These are phyloP conservation scores for Digitonthophagus gazella DNA, from an alignment of 2,888 invertebrate genomes.

Conservation along the genomic window DNA sequence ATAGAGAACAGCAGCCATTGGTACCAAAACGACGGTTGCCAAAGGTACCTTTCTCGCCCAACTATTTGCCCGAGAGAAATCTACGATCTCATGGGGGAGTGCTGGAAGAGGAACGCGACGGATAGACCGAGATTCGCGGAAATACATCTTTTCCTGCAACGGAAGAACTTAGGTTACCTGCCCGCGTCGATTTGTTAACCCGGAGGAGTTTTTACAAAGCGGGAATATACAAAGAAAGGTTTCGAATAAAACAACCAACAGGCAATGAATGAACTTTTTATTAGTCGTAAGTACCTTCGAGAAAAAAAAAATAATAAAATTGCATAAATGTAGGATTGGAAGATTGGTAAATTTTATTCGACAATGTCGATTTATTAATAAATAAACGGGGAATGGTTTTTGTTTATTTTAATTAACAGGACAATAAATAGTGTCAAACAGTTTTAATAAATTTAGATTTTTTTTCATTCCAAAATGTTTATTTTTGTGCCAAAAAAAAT, in stretches of 20 bases:
- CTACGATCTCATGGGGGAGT: slow-evolving; percentile 88
- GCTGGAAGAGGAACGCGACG: slow-evolving; percentile 80
- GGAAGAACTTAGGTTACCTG: slow-evolving; percentile 67
- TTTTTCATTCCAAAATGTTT: background rate
- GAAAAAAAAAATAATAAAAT: background rate
- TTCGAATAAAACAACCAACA: background rate
- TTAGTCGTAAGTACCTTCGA: background rate
- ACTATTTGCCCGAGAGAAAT: slow-evolving; percentile 81
- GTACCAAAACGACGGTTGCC: slow-evolving; percentile 55
- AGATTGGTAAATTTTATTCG: background rate
- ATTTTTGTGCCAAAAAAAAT: too few species aligned
- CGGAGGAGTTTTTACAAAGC: background rate
- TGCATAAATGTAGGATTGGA: background rate
- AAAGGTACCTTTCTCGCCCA: slow-evolving; percentile 63
- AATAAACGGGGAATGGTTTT: too few species aligned
- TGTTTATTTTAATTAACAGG: background rate
- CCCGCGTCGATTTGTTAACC: slow-evolving; percentile 48
- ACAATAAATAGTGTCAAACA: background rate
- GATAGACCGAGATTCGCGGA: slow-evolving; percentile 85
- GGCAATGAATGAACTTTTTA: background rate
- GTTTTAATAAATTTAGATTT: too few species aligned
- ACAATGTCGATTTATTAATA: background rate
- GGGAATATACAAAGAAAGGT: background rate
- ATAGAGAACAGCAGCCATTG: slow-evolving; percentile 57
- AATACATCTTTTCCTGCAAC: slow-evolving; percentile 78